A percentile compares a stretch with the other conserved stretches of the same genome.
Evolutionary conservation across 1,140 invertebrate species (phyloP).

Genomic region (Belonocnema kinseyi): DNA sequence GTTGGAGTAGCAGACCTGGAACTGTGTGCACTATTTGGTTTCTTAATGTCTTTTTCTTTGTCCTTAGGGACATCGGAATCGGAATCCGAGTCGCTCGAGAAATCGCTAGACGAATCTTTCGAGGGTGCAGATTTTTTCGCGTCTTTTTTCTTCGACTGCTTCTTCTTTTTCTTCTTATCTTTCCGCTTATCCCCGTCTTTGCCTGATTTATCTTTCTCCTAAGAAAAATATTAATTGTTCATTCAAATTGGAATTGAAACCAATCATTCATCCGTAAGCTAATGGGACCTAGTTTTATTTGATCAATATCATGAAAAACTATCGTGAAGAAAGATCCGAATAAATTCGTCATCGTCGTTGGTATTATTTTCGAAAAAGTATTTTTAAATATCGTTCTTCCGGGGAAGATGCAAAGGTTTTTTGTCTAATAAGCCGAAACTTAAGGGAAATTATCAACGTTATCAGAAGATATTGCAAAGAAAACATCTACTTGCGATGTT

Average conservation of each 20-base stretch:
- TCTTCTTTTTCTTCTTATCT: conserved; percentile 72
- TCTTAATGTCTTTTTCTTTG: conserved; percentile 75
- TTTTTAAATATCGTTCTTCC: no score
- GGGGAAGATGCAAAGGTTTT: no score
- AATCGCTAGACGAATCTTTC: conserved; percentile 82
- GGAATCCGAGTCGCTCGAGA: conserved; percentile 85
- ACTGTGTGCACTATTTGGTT: conserved; percentile 75
- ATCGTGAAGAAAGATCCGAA: no score
- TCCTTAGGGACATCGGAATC: conserved; percentile 80
- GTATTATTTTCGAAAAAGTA: no score
- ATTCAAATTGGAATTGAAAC: conserved; percentile 30
- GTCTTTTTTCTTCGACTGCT: conserved; percentile 65
- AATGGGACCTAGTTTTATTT: not conserved
- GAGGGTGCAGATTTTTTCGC: conserved; percentile 56
- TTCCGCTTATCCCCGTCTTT: conserved; percentile 66
- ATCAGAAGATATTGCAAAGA: no score
- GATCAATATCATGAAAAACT: not conserved
- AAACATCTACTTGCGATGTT: no score
- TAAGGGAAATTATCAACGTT: no score
- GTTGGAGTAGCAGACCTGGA: conserved; percentile 82
- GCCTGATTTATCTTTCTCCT: conserved; percentile 69
- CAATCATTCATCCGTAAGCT: not conserved
- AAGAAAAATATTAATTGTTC: conserved; percentile 34
- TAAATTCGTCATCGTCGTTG: no score
- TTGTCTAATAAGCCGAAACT: no score